Evolutionary conservation across 2,797 vertebrate genomes (phyloP).

Genomic region (Tarsius wallacei): DNA sequence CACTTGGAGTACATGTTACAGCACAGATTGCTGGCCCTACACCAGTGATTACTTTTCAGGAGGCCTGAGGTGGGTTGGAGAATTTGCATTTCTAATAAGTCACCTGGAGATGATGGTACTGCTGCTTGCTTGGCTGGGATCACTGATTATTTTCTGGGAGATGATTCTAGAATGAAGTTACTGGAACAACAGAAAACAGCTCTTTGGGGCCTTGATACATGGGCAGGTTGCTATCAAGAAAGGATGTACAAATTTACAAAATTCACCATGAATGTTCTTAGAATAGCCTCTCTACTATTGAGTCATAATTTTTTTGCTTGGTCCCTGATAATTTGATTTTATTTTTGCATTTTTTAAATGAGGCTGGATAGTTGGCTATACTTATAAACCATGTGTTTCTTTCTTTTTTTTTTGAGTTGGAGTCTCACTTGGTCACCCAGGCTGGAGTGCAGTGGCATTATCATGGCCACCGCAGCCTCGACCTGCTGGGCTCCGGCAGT

Average conservation of each 20-base stretch:
- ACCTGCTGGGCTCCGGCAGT: too few species aligned
- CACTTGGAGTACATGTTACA: background rate
- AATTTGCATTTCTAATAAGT: background rate
- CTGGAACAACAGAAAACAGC: background rate
- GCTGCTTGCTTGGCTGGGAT: background rate
- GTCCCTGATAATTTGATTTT: background rate
- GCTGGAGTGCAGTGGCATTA: too few species aligned
- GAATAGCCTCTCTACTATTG: background rate
- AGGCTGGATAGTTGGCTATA: background rate
- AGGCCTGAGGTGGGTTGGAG: background rate
- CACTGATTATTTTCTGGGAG: background rate
- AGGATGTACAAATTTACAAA: background rate
- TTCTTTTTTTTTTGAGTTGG: too few species aligned
- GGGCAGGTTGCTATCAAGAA: background rate
- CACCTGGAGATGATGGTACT: background rate
- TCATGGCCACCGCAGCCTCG: too few species aligned
- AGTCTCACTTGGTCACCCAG: too few species aligned
- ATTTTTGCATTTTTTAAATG: constrained; percentile 52
- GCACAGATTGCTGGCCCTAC: too few species aligned
- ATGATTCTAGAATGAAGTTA: background rate
- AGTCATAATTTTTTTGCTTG: background rate
- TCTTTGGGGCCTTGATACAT: background rate
- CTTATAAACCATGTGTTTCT: background rate
- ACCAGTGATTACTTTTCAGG: background rate
- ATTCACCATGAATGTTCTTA: background rate